Base-by-base conservation (phyloP, 2,113 vertebrate species). In the Emydocephalus ijimae region DNA sequence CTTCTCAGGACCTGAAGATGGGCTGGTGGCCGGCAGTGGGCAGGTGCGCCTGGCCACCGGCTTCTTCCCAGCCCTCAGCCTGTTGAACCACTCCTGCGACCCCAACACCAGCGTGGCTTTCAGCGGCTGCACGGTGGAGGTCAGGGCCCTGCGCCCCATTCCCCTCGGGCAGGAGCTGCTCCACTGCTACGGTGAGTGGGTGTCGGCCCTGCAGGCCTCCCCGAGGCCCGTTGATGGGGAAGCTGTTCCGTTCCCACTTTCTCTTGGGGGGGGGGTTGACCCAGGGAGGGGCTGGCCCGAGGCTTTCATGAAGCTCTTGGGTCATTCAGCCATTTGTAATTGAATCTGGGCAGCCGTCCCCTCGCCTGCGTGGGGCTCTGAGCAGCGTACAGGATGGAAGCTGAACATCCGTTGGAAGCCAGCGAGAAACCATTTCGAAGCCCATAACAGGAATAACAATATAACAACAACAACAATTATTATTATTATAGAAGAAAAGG, bases 11-110 rank as follows among this genome's bases (percentile, higher is more conserved):
- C 94, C 96, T 8, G 50, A 95, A 91, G 94, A 94, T 89, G 95
- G 95, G 21, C 92, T 92, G 1, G 96, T 99, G 91, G 97, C 98
- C 57, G 95, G 97, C 61, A 97, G 96, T 88, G 95, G 95, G 85
- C 98, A 98, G 94, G 93, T 98, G 0, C 98, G 98, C 90, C 95
- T 99, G 69, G 99, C 99, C 3, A 98, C 98, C 0, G 99, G 98
- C 1, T 43, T 99, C 57, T 99, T 99, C 95, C 98, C 99, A 9
- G 97, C 98, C 0, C 94, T 99, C 69, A 99, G 99, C 95, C 98
- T 99, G 55, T 97, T 99, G 93, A 99, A 99, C 97, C 99, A 99
- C 94, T 99, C 99, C 0, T 99, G 99, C 94, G 95, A 97, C 55
- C 98, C 99, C 93, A 99, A 99, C 96, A 99, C 97, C 95, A 99